Conservation (phyloP, 2,113 vertebrate species). For the Xiphorhynchus elegans region DNA sequence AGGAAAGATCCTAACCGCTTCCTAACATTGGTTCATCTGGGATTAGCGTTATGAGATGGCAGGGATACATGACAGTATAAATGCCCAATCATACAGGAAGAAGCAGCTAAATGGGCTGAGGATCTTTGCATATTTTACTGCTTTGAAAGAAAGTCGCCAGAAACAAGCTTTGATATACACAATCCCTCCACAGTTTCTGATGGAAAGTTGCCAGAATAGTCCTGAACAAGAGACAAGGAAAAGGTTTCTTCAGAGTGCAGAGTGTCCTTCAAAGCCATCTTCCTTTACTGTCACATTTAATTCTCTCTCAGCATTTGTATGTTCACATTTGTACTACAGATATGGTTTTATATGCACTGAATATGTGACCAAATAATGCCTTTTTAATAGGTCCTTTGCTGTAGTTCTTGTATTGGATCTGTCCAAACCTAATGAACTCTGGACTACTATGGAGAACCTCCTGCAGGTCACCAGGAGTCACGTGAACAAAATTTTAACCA, state of each 20-base stretch:
- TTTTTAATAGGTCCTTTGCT: slow-evolving; percentile 82
- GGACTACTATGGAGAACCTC: slow-evolving; percentile 89
- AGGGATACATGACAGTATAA: neutral
- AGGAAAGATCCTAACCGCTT: neutral
- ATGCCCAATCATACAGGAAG: neutral
- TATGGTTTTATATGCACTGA: neutral
- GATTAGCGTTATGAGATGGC: neutral
- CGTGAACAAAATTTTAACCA: slow-evolving; percentile 77
- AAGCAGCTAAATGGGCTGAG: neutral
- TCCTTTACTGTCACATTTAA: neutral
- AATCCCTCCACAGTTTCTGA: neutral
- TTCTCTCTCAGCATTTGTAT: neutral
- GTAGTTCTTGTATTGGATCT: slow-evolving; percentile 90
- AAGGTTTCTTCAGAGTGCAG: neutral
- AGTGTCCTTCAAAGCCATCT: neutral
- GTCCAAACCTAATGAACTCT: slow-evolving; percentile 89
- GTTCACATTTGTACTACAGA: neutral
- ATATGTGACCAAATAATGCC: neutral
- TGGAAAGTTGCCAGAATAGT: neutral
- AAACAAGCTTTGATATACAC: neutral
- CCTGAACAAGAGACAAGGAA: neutral
- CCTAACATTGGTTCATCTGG: neutral
- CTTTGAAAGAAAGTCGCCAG: neutral
- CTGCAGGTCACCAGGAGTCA: slow-evolving; percentile 82
- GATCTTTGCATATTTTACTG: neutral